Evolutionary conservation across 2,797 vertebrate species (phyloP), one percentile per base, ranked within the genome.

Genomic region (Acanthornis magna): DNA sequence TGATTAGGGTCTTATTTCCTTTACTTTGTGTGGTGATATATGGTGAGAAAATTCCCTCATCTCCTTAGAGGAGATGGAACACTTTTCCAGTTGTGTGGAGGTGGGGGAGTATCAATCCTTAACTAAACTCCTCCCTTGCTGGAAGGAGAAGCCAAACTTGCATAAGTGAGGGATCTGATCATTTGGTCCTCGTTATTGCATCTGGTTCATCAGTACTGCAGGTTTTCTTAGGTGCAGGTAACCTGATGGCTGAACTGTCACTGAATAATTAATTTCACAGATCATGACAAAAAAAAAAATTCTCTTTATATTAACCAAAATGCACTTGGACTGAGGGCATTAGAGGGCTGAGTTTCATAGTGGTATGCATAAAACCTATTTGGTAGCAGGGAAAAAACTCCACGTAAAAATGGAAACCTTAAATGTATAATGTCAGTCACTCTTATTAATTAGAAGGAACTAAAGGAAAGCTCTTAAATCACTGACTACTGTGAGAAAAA

Each of bases 141-240:
- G 32, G 53, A 43, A 22, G 61, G 32, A 67, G 61, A 43, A 75
- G 30, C 13, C 36, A 16, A 13, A 7, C 9, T 53, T 55, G 19
- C 34, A 29, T 20, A 18, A 43, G 18, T 27, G 40, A 77, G 50
- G 5, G 29, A 15, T 36, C 3, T 10, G 17, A 18, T 75, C 0
- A 14, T 29, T 79, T 3, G 7, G 12, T 83, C 11, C 2, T 90
- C 19, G 7, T 32, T 57, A 40, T 18, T 63, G 4, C 8, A 38
- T 14, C 30, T 2, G 2, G 6, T 65, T 60, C 10, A 53, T 40
- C 34, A 32, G 11, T 22, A 15, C 72, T 3, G 0, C 22, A 18
- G 71, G 18, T 72, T 82, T 93, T 29, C 25, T 14, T 10, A 40
- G 66, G 55, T 15, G 40, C 5, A 2, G 18, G n/a, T 23, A 32